Evolutionary conservation across 2,113 vertebrate species (phyloP), one percentile per base, ranked within the genome.

Genomic region (Larimichthys crocea): DNA sequence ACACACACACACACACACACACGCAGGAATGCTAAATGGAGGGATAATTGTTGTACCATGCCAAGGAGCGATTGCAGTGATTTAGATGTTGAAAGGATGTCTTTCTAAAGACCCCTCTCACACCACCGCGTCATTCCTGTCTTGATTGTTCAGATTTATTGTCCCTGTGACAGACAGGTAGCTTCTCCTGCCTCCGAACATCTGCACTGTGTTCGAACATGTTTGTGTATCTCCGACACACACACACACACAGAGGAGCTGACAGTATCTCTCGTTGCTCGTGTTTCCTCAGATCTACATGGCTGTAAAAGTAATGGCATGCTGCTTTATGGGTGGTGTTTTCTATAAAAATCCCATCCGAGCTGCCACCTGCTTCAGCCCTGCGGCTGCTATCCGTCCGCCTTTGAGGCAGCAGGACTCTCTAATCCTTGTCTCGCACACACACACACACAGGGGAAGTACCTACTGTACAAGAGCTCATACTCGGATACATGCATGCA

Each of bases 21-120:
- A 15, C 42, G 52, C 14, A 22, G 59, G 73, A 88, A 89, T 81
- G 75, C 77, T 76, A 82, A 74, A 79, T 78, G 52, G 52, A 29
- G 53, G 29, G 56, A 70, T 86, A 80, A 77, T 82, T 82, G 81
- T 82, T 63, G 26, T 48, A 48, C 16, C 29, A 22, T 19, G 17
- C 52, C 71, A 35, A 22, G 59, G 15, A 86, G 62, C 24, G 66
- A 65, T 40, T 46, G 44, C 29, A 44, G 56, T 82, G 77, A 91
- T 69, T 72, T 64, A 74, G 52, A 68, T 17, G 29, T 17, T 70
- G 72, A 86, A 72, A 65, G 59, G 20, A 52, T 62, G 60, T 63
- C 35, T 65, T 76, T 77, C 10, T 75, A 24, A 68, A 55, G 53
- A 35, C 69, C 22, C 26, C 49, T 22, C 61, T 72, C 56, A 55